Base-by-base conservation (phyloP, 2,888 invertebrate species). In the Plebejus anna region DNA sequence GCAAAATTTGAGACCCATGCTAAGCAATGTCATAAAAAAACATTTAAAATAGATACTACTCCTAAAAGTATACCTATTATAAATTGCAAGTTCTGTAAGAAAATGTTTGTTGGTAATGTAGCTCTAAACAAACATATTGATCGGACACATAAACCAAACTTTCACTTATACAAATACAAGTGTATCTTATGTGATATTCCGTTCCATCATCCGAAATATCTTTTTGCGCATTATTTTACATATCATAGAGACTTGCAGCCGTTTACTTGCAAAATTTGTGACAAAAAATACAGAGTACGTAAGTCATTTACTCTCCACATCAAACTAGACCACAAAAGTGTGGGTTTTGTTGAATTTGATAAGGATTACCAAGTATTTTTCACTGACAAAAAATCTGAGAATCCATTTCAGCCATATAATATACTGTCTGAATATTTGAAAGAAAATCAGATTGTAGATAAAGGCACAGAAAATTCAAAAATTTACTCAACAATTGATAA, bases 261-360 rank as follows among this genome's bases (percentile, higher is more conserved):
- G 0, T 93, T 88, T 73, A 88, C 83, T 0, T 93, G 93, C 77
- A 88, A 83, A 73, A 90, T 91, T n/a, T 93, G 93, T 36, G 75
- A 89, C 72, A 84, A 81, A 77, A 86, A 78, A 2, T 93, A 90
- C 76, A 80, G 83, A 71, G 70, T 89, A 1, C 83, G 93, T 0
- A 92, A 90, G 73, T 81, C 80, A 2, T 92, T 93, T 66, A 89
- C 91, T 0, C 79, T 92, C 0, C 93, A 93, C 42, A 93, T 93
- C 0, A 92, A 92, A 80, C n/a, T 91, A 6, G 79, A 80, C 0
- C 93, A 93, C 36, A 82, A 87, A 0, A 88, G 90, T 66, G 77
- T 83, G 1, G 93, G 93, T 0, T 90, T 83, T 42, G 89, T 92
- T 9, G 90, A 91, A 72, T 92, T 92, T 79, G 89, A 92, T 82